Evolutionary conservation across 2,113 vertebrate genomes (phyloP).

Genomic region (Oncorhynchus mykiss): DNA sequence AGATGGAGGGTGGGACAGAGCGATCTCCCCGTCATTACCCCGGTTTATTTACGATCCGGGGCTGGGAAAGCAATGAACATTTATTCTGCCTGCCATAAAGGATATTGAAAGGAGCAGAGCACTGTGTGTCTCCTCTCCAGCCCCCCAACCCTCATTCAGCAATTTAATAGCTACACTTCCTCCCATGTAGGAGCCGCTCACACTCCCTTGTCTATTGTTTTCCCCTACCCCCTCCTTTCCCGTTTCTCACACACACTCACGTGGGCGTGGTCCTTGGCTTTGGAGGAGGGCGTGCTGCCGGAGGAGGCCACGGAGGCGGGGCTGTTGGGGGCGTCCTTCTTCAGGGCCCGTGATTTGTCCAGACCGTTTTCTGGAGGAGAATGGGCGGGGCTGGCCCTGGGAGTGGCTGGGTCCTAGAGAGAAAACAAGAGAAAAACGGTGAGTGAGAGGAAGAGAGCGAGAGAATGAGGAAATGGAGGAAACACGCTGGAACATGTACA

Average conservation of each 20-base stretch:
- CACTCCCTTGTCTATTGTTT: slow-evolving; percentile 11
- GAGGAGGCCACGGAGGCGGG: slow-evolving; percentile 94
- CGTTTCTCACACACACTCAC: slow-evolving; percentile 65
- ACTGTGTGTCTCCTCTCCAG: slow-evolving; percentile 46
- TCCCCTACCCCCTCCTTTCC: slow-evolving; percentile 35
- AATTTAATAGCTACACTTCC: slow-evolving; percentile 49
- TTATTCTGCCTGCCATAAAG: slow-evolving; percentile 70
- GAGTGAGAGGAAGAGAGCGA: slow-evolving; percentile 34
- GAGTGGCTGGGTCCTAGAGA: slow-evolving; percentile 86
- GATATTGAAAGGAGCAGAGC: slow-evolving; percentile 68
- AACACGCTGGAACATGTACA: slow-evolving; percentile 61
- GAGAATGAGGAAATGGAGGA: slow-evolving; percentile 25
- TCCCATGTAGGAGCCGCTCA: slow-evolving; percentile 45
- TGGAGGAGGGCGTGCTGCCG: slow-evolving; percentile 95
- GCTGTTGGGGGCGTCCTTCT: slow-evolving; percentile 93
- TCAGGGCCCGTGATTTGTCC: slow-evolving; percentile 86
- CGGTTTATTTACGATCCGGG: slow-evolving; percentile 58
- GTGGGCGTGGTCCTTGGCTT: slow-evolving; percentile 93
- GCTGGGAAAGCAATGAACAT: slow-evolving; percentile 58
- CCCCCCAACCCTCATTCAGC: slow-evolving; percentile 28
- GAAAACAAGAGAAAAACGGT: slow-evolving; percentile 23
- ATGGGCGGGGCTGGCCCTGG: slow-evolving; percentile 89
- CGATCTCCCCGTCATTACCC: slow-evolving; percentile 41
- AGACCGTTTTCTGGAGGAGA: slow-evolving; percentile 93
- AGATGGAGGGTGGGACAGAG: slow-evolving; percentile 25